phyloP scores from a whole-genome alignment of 2,797 vertebrate genomes.

The Phoeniculus purpureus region DNA sequence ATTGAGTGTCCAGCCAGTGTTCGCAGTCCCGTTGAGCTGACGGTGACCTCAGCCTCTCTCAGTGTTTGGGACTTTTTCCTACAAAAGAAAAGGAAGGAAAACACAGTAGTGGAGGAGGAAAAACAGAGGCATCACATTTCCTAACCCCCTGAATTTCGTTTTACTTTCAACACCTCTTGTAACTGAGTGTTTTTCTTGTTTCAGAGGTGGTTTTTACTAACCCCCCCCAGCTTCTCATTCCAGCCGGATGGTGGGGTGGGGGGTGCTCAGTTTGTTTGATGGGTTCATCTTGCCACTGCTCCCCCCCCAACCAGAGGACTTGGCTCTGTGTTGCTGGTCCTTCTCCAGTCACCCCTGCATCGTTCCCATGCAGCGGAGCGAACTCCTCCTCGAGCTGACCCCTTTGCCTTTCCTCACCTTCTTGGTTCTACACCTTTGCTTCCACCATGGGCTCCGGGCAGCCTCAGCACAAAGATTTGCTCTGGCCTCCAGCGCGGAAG shows the following conservation, averaged over 20 bases:
- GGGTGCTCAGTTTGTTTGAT: not conserved
- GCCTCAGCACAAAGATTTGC: not conserved
- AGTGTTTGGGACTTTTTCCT: conserved; percentile 3
- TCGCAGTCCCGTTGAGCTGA: conserved; percentile 3
- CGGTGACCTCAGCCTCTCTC: conserved; percentile 4
- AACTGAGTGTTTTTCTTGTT: not conserved
- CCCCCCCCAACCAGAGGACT: too few relatives aligned
- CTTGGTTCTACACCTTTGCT: not conserved
- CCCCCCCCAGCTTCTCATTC: not conserved
- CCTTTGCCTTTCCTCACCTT: not conserved
- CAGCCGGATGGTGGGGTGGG: not conserved
- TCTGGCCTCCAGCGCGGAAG: not conserved
- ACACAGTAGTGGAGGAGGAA: not conserved
- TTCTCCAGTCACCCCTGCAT: not conserved
- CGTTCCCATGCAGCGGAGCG: not conserved
- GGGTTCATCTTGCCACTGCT: not conserved
- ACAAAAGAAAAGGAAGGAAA: not conserved
- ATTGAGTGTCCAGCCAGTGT: not conserved
- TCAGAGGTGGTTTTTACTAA: conserved; percentile 31
- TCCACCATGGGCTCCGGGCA: not conserved
- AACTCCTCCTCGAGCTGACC: not conserved
- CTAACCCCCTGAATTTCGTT: conserved; percentile 1
- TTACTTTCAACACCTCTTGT: not conserved
- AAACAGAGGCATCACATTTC: not conserved
- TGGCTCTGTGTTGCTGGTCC: not conserved